These are phyloP conservation scores for Eulemur coronatus DNA, from an alignment of 2,797 vertebrate genomes.

Conservation along the genomic window DNA sequence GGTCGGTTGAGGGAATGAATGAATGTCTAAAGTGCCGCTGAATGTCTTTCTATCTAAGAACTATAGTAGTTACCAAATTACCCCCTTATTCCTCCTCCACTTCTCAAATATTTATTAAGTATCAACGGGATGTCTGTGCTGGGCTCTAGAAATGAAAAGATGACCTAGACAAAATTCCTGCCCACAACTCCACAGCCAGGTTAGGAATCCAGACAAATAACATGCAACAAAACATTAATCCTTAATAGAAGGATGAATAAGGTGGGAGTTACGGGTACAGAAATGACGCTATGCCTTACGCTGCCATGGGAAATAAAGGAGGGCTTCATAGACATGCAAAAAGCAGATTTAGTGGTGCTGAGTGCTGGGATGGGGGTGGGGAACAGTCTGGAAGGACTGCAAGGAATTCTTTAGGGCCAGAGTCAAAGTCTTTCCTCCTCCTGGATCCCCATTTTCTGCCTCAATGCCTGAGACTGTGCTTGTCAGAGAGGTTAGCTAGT, in stretches of 20 bases:
- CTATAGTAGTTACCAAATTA: not conserved
- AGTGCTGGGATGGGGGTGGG: not conserved
- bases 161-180: not conserved
- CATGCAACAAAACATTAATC: not conserved
- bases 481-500: not conserved
- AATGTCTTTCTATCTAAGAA: not conserved
- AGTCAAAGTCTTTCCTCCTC: not conserved
- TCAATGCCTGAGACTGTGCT: not conserved
- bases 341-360: not conserved
- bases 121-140: not conserved
- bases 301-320: not conserved
- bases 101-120: not conserved
- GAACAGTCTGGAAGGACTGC: not conserved
- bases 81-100: not conserved
- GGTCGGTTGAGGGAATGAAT: not conserved
- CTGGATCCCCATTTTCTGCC: not conserved
- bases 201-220: not conserved
- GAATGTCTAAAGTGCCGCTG: not conserved
- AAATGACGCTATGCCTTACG: not conserved
- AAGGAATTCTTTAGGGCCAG: not conserved
- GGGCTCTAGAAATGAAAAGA: slow-evolving; percentile 10
- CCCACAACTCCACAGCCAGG: not conserved
- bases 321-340: not conserved
- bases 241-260: not conserved
- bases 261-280: not conserved